A percentile compares a stretch with the other conserved stretches of the same genome.
Conservation (phyloP, 2,888 invertebrate genomes). For the Unio pictorum region DNA sequence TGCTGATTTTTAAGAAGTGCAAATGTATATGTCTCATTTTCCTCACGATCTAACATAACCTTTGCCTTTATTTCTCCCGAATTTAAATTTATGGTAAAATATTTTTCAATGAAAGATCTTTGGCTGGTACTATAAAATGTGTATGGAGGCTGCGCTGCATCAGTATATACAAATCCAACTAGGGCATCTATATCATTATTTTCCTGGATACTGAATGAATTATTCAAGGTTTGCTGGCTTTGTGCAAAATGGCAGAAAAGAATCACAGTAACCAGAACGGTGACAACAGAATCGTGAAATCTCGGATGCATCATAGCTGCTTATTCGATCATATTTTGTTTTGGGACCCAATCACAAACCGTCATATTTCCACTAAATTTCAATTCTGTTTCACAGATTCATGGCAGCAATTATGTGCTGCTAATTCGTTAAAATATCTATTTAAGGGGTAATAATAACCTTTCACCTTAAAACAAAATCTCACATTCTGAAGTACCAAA, state of each 20-base stretch:
- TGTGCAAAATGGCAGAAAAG: too few species aligned
- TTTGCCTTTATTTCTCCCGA: constrained; percentile 94
- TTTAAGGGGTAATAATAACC: too few species aligned
- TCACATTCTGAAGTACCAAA: too few species aligned
- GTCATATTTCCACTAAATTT: too few species aligned
- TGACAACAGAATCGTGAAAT: too few species aligned
- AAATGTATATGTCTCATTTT: constrained; percentile 85
- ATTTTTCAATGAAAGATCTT: constrained; percentile 7
- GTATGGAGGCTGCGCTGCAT: constrained; percentile 24
- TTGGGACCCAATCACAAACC: too few species aligned
- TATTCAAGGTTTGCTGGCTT: too few species aligned
- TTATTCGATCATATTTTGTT: neutral
- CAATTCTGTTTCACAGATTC: too few species aligned
- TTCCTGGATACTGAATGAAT: constrained; percentile 3
- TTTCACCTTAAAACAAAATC: too few species aligned
- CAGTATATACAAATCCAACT: constrained; percentile 18
- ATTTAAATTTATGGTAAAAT: constrained; percentile 79
- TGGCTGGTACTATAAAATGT: constrained; percentile 8
- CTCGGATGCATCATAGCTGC: neutral
- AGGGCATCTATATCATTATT: constrained; percentile 10
- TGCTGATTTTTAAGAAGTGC: constrained; percentile 88
- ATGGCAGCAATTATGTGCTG: too few species aligned
- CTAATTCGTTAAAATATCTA: too few species aligned
- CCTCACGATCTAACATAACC: constrained; percentile 89
- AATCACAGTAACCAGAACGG: too few species aligned